phyloP scores from a whole-genome alignment of 2,113 vertebrate genomes.

The Anolis carolinensis region DNA sequence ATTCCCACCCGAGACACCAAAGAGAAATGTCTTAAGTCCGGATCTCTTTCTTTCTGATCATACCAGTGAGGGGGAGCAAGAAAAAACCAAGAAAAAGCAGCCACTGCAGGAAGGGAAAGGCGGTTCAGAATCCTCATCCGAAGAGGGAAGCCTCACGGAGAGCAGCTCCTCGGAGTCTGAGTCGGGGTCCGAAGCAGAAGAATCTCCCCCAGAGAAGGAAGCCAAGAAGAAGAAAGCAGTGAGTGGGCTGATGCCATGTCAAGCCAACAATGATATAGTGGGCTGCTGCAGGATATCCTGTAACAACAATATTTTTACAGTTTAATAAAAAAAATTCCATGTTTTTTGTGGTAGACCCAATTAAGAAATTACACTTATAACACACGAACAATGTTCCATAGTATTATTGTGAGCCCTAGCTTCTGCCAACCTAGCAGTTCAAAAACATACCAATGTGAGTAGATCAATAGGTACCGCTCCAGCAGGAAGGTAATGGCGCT shows the following conservation, averaged over 20 bases:
- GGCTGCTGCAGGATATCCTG: too few relatives aligned
- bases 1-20: not conserved
- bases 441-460: too few relatives aligned
- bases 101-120: conserved; percentile 62
- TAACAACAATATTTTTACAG: too few relatives aligned
- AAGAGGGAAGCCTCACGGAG: conserved; percentile 85
- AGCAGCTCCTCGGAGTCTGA: conserved; percentile 86
- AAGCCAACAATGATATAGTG: too few relatives aligned
- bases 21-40: not conserved
- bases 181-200: conserved; percentile 80
- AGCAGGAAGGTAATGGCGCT: too few relatives aligned
- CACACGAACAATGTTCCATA: too few relatives aligned
- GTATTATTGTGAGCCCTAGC: too few relatives aligned
- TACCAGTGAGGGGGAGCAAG: conserved; percentile 85
- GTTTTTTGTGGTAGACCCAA: too few relatives aligned
- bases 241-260: conserved; percentile 28
- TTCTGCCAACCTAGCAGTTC: too few relatives aligned
- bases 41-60: not conserved
- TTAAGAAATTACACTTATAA: too few relatives aligned
- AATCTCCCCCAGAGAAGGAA: conserved; percentile 61
- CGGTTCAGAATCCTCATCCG: conserved; percentile 78
- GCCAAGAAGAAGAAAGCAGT: conserved; percentile 83
- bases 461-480: too few relatives aligned
- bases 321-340: too few relatives aligned
- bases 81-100: conserved; percentile 73